These are phyloP conservation scores for Delichon dasypus DNA, from an alignment of 2,797 vertebrate genomes.

Conservation along the genomic window DNA sequence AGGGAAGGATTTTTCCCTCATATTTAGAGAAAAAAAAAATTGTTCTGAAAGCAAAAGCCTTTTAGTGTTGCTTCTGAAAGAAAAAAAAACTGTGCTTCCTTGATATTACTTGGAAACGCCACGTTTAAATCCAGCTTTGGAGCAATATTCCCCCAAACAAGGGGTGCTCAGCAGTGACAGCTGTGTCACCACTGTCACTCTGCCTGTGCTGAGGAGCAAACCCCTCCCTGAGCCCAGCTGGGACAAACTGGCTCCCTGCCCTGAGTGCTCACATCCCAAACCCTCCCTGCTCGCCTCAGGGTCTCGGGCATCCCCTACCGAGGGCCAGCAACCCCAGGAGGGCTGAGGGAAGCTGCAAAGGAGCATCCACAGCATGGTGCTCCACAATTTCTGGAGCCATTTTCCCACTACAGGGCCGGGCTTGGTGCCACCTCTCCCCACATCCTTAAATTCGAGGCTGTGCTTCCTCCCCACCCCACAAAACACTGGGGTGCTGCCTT, in stretches of 20 bases:
- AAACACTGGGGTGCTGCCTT: background rate
- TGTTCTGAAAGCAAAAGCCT: background rate
- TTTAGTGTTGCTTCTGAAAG: background rate
- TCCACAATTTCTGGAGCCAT: background rate
- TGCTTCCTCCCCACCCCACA: background rate
- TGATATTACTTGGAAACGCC: background rate
- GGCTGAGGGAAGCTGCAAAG: background rate
- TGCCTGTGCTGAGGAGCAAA: background rate
- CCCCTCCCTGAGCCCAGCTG: rapidly evolving
- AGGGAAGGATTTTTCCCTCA: rapidly evolving
- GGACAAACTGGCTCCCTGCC: background rate
- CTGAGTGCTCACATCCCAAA: background rate
- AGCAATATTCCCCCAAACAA: background rate
- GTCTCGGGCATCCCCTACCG: background rate
- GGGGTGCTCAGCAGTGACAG: background rate
- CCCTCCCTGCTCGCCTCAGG: background rate
- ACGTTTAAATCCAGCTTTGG: background rate
- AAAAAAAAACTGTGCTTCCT: background rate
- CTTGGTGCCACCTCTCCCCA: background rate
- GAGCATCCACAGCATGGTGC: background rate
- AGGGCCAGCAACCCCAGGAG: background rate
- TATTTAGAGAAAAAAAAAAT: background rate
- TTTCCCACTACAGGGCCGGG: background rate
- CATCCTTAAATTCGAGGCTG: rapidly evolving
- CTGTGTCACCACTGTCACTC: background rate